These are phyloP conservation scores for Chauna torquata DNA, from an alignment of 2,113 vertebrate genomes.

Conservation along the genomic window DNA sequence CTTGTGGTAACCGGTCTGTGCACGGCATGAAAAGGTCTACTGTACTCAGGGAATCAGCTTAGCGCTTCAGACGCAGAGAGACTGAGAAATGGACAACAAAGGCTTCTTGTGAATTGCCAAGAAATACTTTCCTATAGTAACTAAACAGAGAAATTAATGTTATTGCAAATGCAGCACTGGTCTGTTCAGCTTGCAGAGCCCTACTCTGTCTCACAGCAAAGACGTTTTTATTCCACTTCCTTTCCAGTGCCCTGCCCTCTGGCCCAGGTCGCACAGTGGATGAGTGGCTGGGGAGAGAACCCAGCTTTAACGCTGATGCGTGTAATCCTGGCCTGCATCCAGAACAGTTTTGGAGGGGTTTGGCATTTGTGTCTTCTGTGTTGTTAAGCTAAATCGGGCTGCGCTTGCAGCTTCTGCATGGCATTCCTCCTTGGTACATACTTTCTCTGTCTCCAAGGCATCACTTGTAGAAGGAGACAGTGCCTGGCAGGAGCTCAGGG, in stretches of 20 bases:
- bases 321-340: background rate
- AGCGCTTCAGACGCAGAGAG: background rate
- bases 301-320: background rate
- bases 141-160: background rate
- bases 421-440: background rate
- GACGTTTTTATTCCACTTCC: background rate
- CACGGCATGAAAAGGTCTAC: background rate
- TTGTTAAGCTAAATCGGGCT: background rate
- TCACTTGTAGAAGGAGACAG: background rate
- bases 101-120: background rate
- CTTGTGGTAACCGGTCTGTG: background rate
- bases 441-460: background rate
- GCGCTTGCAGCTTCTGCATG: background rate
- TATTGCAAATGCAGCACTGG: background rate
- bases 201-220: background rate
- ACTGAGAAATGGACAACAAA: background rate
- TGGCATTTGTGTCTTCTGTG: background rate
- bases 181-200: background rate
- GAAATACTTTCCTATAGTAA: background rate
- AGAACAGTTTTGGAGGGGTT: background rate
- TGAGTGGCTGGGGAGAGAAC: background rate
- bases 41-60: background rate
- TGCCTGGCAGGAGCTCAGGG: background rate
- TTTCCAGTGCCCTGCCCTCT: background rate
- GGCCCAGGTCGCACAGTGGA: background rate